Percentiles rank a stretch among this genome's conserved stretches.
Evolutionary conservation across 2,113 vertebrate species (phyloP).

Genomic region (Cheilinus undulatus): DNA sequence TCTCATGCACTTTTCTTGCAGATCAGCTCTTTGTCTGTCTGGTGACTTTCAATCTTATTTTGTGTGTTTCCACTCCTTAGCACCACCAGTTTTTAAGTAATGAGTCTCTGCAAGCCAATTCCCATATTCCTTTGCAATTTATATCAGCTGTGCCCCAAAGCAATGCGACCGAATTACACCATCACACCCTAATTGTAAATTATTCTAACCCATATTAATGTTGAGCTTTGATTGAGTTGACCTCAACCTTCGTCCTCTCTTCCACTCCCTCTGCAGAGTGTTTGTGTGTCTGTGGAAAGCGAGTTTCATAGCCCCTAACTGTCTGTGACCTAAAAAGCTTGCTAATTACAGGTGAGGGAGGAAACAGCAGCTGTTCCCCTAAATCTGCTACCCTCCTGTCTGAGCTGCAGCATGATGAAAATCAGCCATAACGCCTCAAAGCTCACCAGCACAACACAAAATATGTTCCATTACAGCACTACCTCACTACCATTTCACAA

Average conservation of each 20-base stretch:
- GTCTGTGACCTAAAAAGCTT: slow-evolving; percentile 73
- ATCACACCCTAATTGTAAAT: neutral
- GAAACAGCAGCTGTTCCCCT: slow-evolving; percentile 68
- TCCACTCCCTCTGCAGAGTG: slow-evolving; percentile 6
- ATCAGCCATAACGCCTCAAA: slow-evolving; percentile 17
- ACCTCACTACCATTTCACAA: neutral
- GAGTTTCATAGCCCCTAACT: slow-evolving; percentile 67
- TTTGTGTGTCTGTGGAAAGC: slow-evolving; percentile 28
- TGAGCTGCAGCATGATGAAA: slow-evolving; percentile 34
- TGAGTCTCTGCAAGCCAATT: neutral
- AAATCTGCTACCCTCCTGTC: slow-evolving; percentile 30
- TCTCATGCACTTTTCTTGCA: slow-evolving; percentile 10
- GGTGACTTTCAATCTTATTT: slow-evolving; percentile 7
- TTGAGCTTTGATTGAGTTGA: slow-evolving; percentile 30
- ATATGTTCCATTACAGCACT: neutral
- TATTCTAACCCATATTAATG: slow-evolving; percentile 11
- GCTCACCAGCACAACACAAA: neutral
- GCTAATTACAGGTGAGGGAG: slow-evolving; percentile 75
- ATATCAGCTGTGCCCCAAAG: neutral
- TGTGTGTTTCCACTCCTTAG: neutral
- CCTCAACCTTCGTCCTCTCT: slow-evolving; percentile 20
- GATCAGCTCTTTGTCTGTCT: slow-evolving; percentile 36
- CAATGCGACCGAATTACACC: slow-evolving; percentile 4
- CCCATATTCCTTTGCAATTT: neutral
- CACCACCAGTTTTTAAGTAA: neutral